These are phyloP conservation scores for Lasioglossum villosulum DNA, from an alignment of 2,888 invertebrate genomes.

Conservation along the genomic window DNA sequence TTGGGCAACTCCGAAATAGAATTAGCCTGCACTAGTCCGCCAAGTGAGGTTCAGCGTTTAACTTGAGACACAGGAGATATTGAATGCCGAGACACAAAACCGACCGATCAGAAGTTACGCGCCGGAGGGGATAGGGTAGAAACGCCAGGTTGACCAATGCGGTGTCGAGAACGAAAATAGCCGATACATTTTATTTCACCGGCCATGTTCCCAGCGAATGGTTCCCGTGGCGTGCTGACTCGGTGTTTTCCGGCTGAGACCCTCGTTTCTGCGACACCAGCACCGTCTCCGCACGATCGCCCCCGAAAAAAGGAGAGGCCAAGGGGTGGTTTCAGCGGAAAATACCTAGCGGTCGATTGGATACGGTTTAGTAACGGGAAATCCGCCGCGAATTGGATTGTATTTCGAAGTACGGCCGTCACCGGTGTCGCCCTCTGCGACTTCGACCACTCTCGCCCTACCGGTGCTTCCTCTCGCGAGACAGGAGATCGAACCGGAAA, in stretches of 20 bases:
- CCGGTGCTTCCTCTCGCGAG: constrained; percentile 27
- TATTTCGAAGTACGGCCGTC: constrained; percentile 65
- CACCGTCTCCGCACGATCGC: constrained; percentile 36
- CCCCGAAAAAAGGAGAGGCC: constrained; percentile 36
- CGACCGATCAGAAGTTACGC: not conserved
- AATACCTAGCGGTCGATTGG: constrained; percentile 66
- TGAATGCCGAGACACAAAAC: constrained; percentile 40
- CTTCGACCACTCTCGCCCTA: constrained; percentile 23
- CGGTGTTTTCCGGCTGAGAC: constrained; percentile 67
- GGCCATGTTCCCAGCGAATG: constrained; percentile 73
- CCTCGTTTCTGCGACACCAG: constrained; percentile 50
- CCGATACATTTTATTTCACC: constrained; percentile 82
- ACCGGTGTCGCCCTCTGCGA: constrained; percentile 13
- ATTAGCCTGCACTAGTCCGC: not conserved
- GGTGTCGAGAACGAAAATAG: constrained; percentile 75
- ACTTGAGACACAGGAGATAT: constrained; percentile 18
- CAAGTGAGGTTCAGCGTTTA: not conserved
- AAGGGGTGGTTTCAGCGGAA: constrained; percentile 61
- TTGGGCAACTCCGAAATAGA: not conserved
- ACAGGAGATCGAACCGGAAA: constrained; percentile 31
- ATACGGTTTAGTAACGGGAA: constrained; percentile 68
- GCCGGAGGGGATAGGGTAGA: not conserved
- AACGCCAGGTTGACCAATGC: constrained; percentile 73
- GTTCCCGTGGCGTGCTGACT: constrained; percentile 76
- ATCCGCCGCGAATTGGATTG: constrained; percentile 73